A percentile compares a stretch with the other conserved stretches of the same genome.
Conservation (phyloP, 2,113 vertebrate genomes). For the Tinamus guttatus region DNA sequence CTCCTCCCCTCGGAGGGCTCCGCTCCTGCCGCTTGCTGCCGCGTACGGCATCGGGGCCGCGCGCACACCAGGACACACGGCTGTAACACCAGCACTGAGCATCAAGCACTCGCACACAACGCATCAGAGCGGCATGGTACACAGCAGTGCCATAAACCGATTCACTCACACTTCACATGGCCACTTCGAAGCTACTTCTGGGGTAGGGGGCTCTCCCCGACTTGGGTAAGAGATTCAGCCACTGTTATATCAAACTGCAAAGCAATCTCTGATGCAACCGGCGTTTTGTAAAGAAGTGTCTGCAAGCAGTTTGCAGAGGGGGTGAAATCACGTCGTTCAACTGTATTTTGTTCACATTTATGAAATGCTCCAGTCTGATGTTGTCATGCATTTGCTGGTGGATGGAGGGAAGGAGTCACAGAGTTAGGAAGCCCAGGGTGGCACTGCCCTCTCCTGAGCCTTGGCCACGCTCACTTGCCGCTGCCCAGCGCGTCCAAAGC, state of each 20-base stretch:
- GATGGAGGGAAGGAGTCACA: background rate
- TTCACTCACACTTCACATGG: background rate
- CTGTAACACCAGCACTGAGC: background rate
- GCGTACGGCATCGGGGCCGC: background rate
- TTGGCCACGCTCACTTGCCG: background rate
- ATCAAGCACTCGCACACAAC: background rate
- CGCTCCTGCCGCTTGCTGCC: background rate
- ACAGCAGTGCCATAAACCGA: background rate
- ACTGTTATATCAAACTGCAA: background rate
- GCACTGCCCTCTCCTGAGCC: conserved; percentile 60
- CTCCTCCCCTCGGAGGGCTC: conserved; percentile 5
- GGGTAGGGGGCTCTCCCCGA: background rate
- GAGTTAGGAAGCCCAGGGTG: background rate
- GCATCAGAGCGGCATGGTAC: background rate
- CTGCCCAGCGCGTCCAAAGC: rapidly evolving
- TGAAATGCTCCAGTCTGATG: background rate
- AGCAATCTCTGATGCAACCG: background rate
- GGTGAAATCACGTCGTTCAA: conserved; percentile 47
- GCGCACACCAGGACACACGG: background rate
- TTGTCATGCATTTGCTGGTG: background rate
- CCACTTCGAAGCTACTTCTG: background rate
- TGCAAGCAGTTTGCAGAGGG: conserved; percentile 30
- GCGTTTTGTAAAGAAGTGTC: background rate
- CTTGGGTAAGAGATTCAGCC: background rate
- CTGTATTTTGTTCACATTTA: conserved; percentile 12